Percentiles rank a stretch among this genome's conserved stretches.
phyloP scores from a whole-genome alignment of 2,888 invertebrate species.

The Siphonodentalium dalli region DNA sequence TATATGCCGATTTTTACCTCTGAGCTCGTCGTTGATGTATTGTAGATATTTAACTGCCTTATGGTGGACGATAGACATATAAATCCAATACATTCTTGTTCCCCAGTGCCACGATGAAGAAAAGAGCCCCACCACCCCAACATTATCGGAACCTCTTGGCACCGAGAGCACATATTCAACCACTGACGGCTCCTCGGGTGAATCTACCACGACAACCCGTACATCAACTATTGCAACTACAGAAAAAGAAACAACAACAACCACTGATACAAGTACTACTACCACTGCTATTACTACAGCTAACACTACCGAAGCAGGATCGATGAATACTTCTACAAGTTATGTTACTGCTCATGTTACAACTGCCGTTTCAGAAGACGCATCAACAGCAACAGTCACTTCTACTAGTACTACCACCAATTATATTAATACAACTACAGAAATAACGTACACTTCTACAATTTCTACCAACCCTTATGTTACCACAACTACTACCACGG shows the following conservation, averaged over 20 bases:
- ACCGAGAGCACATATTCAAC: too few relatives aligned
- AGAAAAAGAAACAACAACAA: background rate
- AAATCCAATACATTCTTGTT: too few relatives aligned
- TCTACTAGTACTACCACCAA: slow-evolving; percentile 8
- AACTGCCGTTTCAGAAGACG: background rate
- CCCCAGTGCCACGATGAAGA: too few relatives aligned
- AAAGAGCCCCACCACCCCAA: too few relatives aligned
- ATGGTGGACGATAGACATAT: too few relatives aligned
- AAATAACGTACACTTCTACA: slow-evolving; percentile 17
- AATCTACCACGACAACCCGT: too few relatives aligned
- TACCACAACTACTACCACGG: slow-evolving; percentile 25
- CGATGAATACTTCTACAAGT: background rate
- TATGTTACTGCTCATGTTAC: background rate
- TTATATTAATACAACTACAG: slow-evolving; percentile 21
- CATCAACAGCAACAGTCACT: background rate
- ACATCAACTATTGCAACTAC: background rate
- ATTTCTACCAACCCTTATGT: too few relatives aligned
- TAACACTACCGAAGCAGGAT: background rate
- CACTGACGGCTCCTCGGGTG: too few relatives aligned
- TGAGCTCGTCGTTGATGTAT: too few relatives aligned
- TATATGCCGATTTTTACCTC: too few relatives aligned
- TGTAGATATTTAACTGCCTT: too few relatives aligned
- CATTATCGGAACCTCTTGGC: too few relatives aligned
- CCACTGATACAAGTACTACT: slow-evolving; percentile 1
- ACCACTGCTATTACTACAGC: background rate